Percentiles rank a stretch among this genome's conserved stretches.
phyloP scores from a whole-genome alignment of 2,888 invertebrate genomes.

The Yponomeuta cagnagella region DNA sequence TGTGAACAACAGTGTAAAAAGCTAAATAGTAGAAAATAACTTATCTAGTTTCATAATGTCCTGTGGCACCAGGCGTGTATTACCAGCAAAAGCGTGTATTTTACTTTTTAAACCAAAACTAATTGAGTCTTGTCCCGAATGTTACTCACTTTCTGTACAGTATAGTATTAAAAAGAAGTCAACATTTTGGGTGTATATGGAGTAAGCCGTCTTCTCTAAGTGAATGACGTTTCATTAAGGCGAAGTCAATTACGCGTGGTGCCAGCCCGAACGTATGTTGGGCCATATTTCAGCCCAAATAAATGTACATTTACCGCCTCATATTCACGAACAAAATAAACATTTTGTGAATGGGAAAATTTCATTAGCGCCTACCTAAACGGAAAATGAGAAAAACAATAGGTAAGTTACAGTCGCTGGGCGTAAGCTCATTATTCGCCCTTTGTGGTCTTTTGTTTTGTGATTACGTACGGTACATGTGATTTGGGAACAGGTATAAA shows the following conservation, averaged over 20 bases:
- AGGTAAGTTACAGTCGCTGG: slow-evolving; percentile 22
- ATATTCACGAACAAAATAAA: slow-evolving; percentile 19
- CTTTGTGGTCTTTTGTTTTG: background rate
- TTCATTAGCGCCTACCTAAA: slow-evolving; percentile 37
- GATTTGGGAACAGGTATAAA: background rate
- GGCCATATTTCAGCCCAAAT: slow-evolving; percentile 47
- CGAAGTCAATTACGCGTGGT: slow-evolving; percentile 46
- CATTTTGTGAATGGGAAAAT: slow-evolving; percentile 37
- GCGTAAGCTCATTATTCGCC: background rate
- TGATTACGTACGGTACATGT: background rate
- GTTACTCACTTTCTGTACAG: no score
- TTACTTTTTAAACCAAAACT: no score
- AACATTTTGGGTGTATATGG: background rate
- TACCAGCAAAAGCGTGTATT: no score
- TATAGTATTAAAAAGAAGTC: background rate
- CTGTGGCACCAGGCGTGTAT: no score
- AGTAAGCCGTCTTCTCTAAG: background rate
- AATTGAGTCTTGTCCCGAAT: no score
- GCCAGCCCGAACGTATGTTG: slow-evolving; percentile 40
- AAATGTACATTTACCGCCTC: slow-evolving; percentile 36
- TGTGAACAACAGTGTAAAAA: no score
- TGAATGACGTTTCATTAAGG: slow-evolving; percentile 49
- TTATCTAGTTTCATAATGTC: no score
- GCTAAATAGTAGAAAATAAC: no score
- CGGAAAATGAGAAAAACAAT: slow-evolving; percentile 34